Percentiles rank a stretch among this genome's conserved stretches.
phyloP scores from a whole-genome alignment of 2,113 vertebrate genomes.

The Uropsilus gracilis region DNA sequence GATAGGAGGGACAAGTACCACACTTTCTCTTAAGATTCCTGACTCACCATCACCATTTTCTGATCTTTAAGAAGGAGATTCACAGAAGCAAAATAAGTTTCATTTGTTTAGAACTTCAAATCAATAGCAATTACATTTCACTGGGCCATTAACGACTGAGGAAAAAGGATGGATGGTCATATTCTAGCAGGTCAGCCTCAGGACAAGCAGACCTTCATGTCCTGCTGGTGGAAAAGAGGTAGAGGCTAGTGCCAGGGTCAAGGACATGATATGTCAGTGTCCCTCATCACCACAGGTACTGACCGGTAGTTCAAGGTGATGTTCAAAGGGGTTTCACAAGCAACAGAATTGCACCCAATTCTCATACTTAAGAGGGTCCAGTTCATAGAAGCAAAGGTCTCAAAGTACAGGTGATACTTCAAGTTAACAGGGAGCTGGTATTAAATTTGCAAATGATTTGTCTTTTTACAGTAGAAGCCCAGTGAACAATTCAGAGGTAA shows the following conservation, averaged over 20 bases:
- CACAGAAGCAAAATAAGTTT: constrained; percentile 8
- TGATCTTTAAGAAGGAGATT: background rate
- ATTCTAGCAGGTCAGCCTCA: background rate
- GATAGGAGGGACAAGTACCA: background rate
- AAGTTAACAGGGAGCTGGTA: background rate
- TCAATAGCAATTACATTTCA: constrained; percentile 4
- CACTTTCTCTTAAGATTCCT: background rate
- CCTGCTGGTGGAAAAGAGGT: background rate
- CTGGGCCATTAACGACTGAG: background rate
- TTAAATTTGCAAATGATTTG: background rate
- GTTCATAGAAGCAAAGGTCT: background rate
- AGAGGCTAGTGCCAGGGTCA: background rate
- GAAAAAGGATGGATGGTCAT: background rate
- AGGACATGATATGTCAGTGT: background rate
- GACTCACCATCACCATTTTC: background rate
- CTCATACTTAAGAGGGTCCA: background rate
- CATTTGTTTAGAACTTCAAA: constrained; percentile 29
- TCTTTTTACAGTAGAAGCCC: background rate
- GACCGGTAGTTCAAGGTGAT: background rate
- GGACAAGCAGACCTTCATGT: background rate
- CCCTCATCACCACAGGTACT: background rate
- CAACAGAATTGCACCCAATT: background rate
- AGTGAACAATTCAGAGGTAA: background rate
- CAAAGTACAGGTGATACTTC: background rate
- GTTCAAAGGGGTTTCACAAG: background rate